A percentile compares a stretch with the other conserved stretches of the same genome.
Conservation (phyloP, 1,140 invertebrate species). For the Drosophila sulfurigaster region DNA sequence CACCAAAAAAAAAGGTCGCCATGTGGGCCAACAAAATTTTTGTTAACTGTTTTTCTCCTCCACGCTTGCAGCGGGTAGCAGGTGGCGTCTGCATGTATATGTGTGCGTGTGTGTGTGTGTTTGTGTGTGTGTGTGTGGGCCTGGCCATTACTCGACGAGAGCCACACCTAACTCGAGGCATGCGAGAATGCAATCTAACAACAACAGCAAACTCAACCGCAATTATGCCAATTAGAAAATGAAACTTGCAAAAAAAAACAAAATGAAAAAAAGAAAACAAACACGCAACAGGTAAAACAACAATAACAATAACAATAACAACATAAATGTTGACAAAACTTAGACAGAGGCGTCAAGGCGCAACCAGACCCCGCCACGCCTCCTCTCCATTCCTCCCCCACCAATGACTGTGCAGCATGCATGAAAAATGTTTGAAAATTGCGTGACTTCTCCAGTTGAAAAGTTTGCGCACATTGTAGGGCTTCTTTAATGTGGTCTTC, state of each 20-base stretch:
- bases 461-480: slow-evolving; percentile 40
- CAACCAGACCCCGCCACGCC: slow-evolving; percentile 38
- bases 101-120: not conserved
- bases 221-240: slow-evolving; percentile 85
- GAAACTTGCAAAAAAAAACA: slow-evolving; percentile 64
- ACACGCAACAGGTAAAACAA: slow-evolving; percentile 70
- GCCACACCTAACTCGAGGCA: slow-evolving; percentile 67
- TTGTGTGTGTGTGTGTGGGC: slow-evolving; percentile 19
- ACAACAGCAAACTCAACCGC: slow-evolving; percentile 75
- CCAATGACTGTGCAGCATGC: slow-evolving; percentile 46
- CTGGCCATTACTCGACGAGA: slow-evolving; percentile 66
- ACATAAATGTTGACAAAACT: slow-evolving; percentile 67
- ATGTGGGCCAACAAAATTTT: slow-evolving; percentile 38
- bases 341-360: slow-evolving; percentile 66
- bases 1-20: slow-evolving; percentile 40
- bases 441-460: slow-evolving; percentile 54
- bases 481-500: slow-evolving; percentile 45
- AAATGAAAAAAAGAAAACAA: slow-evolving; percentile 5
- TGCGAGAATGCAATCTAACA: slow-evolving; percentile 71
- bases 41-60: slow-evolving; percentile 13
- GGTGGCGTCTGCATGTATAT: slow-evolving; percentile 6
- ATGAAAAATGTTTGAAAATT: slow-evolving; percentile 70
- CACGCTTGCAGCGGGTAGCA: slow-evolving; percentile 21
- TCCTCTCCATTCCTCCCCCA: not conserved
- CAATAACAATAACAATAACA: slow-evolving; percentile 29